These are phyloP conservation scores for Sander lucioperca DNA, from an alignment of 2,113 vertebrate genomes.

Conservation along the genomic window DNA sequence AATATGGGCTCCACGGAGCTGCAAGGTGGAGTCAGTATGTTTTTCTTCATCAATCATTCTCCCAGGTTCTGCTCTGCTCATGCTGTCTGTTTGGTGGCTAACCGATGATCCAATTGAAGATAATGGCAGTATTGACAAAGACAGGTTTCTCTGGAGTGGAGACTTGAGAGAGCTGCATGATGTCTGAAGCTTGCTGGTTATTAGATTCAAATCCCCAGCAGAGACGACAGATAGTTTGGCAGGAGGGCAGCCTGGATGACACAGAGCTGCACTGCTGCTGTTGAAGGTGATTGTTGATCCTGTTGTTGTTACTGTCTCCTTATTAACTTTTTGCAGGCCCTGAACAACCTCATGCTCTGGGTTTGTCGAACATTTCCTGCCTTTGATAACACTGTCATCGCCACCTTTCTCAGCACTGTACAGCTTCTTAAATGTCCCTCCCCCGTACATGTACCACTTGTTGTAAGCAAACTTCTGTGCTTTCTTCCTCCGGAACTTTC, in stretches of 20 bases:
- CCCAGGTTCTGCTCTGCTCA: constrained; percentile 48
- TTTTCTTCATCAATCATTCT: constrained; percentile 36
- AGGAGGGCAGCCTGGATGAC: constrained; percentile 36
- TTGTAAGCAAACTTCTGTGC: constrained; percentile 92
- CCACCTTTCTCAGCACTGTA: constrained; percentile 86
- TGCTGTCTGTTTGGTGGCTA: constrained; percentile 21
- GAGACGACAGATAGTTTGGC: constrained; percentile 32
- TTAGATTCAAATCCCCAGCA: constrained; percentile 41
- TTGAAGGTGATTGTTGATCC: constrained; percentile 15
- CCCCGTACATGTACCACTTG: constrained; percentile 96
- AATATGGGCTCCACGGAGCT: constrained; percentile 62
- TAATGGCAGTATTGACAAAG: constrained; percentile 63
- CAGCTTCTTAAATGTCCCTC: constrained; percentile 92
- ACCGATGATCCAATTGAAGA: constrained; percentile 33
- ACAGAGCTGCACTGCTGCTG: constrained; percentile 28
- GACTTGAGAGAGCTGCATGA: constrained; percentile 58
- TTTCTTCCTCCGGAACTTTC: constrained; percentile 86
- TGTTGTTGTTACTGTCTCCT: constrained; percentile 31
- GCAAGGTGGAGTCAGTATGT: constrained; percentile 17
- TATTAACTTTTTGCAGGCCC: constrained; percentile 59
- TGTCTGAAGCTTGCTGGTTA: constrained; percentile 35
- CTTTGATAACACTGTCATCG: constrained; percentile 66
- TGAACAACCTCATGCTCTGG: constrained; percentile 62
- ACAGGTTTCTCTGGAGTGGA: constrained; percentile 61
- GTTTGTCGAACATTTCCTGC: constrained; percentile 58